Evolutionary conservation across 2,888 invertebrate genomes (phyloP), one percentile per base, ranked within the genome.

Genomic region (Metellina segmentata): DNA sequence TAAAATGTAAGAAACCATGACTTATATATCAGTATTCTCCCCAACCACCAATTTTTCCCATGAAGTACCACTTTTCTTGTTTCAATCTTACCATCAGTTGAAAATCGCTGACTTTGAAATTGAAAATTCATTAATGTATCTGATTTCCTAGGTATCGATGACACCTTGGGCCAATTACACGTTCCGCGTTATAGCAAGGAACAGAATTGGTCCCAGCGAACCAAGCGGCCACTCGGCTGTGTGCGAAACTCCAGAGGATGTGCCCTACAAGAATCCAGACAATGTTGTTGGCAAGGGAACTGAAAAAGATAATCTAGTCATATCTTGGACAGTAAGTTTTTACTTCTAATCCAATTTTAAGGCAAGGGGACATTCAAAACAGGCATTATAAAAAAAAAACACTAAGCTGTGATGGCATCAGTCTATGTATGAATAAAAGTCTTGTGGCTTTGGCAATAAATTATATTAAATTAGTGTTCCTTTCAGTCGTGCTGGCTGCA

Each of bases 291-390:
- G 95, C 0, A 94, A 94, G 77, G 95, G 95, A 81, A 94, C 94
- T 48, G 94, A 94, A 81, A 95, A 95, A 5, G 95, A 95, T 69
- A 94, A 95, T 85, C 94, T 96, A 72, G 95, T 95, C 82, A 95
- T 96, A 61, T 94, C 94, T 81, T 96, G 96, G 96, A 94, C 95
- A 93, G 95, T 95, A 93, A 94, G 94, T 93, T 34, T 34, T 34
- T 34, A 1, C 34, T 4, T 34, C 34, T 34, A 2, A 34, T 34
- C 34, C 34, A 34, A 34, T 34, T 34, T 34, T 34, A 34, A 34
- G 34, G 4, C 34, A 2, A 34, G 34, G 4, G 4, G 34, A 34
- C 4, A 34, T 34, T 34, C 1, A 34, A 34, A 34, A 34, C 34
- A 34, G 34, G 34, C 4, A 34, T 34, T 34, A 4, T 34, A 34